phyloP scores from a whole-genome alignment of 2,797 vertebrate genomes.

The Bufotes viridis region DNA sequence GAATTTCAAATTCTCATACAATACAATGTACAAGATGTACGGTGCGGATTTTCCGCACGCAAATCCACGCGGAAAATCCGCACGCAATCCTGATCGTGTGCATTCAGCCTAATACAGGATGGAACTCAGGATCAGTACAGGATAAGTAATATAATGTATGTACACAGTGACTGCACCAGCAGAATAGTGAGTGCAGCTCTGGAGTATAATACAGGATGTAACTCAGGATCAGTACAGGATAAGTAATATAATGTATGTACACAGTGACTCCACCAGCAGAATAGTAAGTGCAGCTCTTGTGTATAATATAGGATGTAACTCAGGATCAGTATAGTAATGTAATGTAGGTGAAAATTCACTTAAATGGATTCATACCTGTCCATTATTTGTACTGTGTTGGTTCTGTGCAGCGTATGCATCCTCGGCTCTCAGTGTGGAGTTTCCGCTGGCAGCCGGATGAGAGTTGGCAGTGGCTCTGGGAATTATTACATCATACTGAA shows the following conservation, averaged over 20 bases:
- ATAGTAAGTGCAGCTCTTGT: neutral
- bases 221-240: neutral
- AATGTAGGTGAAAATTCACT: neutral
- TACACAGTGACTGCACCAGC: neutral
- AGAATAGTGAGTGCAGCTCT: neutral
- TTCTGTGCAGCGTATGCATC: slow-evolving; percentile 67
- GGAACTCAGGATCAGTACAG: neutral
- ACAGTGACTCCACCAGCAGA: neutral
- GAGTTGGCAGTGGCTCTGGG: slow-evolving; percentile 83
- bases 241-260: neutral
- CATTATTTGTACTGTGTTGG: slow-evolving; percentile 71
- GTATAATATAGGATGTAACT: neutral
- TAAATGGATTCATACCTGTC: slow-evolving; percentile 66
- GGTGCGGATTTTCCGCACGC: too few species aligned
- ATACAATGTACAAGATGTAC: too few species aligned
- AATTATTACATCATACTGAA: slow-evolving; percentile 79
- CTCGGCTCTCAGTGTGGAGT: slow-evolving; percentile 74
- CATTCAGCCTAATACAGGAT: neutral
- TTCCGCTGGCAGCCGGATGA: slow-evolving; percentile 75
- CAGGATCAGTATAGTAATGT: neutral
- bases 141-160: neutral
- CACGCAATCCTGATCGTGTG: too few species aligned
- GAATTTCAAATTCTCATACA: too few species aligned
- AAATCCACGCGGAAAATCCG: too few species aligned
- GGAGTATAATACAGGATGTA: neutral